These are phyloP conservation scores for Strigamia transsilvanica DNA, from an alignment of 2,888 invertebrate genomes.

Conservation along the genomic window DNA sequence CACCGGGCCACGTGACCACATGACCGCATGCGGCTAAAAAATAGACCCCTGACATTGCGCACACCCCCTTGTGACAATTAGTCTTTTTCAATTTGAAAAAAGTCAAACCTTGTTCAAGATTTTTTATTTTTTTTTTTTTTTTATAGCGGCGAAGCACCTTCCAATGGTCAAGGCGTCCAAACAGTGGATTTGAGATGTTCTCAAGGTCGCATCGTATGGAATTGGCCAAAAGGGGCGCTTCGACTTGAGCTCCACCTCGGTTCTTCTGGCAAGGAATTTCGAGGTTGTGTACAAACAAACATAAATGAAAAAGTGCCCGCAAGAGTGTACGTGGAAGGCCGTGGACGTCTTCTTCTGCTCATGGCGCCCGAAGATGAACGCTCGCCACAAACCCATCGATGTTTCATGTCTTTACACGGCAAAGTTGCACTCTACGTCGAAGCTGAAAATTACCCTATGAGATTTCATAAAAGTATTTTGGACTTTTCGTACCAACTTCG, in stretches of 20 bases:
- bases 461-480: not conserved
- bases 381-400: conserved; percentile 60
- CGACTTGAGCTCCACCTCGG: conserved; percentile 72
- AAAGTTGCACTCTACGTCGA: conserved; percentile 75
- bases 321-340: conserved; percentile 73
- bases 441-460: conserved; percentile 60
- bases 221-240: conserved; percentile 78
- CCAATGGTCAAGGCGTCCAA: conserved; percentile 69
- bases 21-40: conserved; percentile 23
- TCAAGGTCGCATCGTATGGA: conserved; percentile 76
- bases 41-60: conserved; percentile 10
- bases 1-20: not conserved
- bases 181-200: conserved; percentile 80
- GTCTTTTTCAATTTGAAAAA: not conserved
- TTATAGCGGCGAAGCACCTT: not conserved
- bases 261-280: conserved; percentile 62
- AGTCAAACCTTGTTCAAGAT: not conserved
- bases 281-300: conserved; percentile 73
- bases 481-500: conserved; percentile 11
- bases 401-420: conserved; percentile 73
- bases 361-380: conserved; percentile 70
- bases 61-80: not conserved
- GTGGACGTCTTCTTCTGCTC: conserved; percentile 70
- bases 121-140: not conserved
- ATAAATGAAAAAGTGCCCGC: conserved; percentile 62